A percentile compares a stretch with the other conserved stretches of the same genome.
Evolutionary conservation across 2,113 vertebrate genomes (phyloP).

Genomic region (Hydropotes inermis): DNA sequence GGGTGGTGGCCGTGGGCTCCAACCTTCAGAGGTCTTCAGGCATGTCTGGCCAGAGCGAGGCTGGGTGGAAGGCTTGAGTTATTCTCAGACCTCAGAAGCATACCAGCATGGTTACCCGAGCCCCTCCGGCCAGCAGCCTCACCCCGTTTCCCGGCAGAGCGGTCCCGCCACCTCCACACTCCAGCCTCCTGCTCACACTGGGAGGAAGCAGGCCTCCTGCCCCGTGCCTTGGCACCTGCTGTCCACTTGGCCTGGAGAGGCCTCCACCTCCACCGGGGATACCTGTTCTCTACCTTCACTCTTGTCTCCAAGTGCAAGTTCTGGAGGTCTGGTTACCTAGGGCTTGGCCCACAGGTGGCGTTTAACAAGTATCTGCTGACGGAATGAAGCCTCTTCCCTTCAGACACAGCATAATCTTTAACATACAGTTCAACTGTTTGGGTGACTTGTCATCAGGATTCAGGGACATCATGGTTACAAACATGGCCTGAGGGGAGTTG

Average conservation of each 20-base stretch:
- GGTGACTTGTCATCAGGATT: neutral
- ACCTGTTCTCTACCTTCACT: neutral
- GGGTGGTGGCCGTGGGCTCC: neutral
- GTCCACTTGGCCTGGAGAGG: neutral
- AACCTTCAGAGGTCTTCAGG: neutral
- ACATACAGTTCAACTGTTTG: too few species aligned
- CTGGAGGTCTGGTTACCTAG: neutral
- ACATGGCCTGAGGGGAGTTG: fast-evolving
- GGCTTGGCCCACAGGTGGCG: neutral
- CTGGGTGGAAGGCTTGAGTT: neutral
- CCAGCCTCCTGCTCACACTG: neutral
- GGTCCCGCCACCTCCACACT: neutral
- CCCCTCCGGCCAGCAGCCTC: neutral
- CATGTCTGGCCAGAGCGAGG: neutral
- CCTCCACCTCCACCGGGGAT: neutral
- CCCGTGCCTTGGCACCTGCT: fast-evolving
- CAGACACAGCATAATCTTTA: neutral
- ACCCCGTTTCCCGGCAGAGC: neutral
- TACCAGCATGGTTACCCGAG: neutral
- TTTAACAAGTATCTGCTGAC: neutral
- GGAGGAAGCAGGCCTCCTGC: neutral
- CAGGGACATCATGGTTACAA: neutral
- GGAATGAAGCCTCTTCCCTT: neutral
- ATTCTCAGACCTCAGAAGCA: neutral
- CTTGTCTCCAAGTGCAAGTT: neutral